Percentiles rank a stretch among this genome's conserved stretches.
These are phyloP conservation scores for Hormaphis cornu DNA, from an alignment of 1,140 invertebrate genomes.

Conservation along the genomic window DNA sequence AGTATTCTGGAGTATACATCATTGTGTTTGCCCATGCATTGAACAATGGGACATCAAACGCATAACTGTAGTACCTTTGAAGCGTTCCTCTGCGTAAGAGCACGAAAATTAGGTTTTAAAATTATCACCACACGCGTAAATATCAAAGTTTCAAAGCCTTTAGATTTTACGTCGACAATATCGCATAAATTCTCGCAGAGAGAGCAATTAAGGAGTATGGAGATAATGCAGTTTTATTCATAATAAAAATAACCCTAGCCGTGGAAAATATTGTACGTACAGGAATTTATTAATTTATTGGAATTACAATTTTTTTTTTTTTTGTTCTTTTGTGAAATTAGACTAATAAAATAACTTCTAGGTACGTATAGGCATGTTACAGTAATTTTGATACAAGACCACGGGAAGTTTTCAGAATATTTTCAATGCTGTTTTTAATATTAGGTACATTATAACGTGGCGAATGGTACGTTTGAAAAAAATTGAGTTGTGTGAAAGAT, in stretches of 20 bases:
- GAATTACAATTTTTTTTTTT: too few relatives aligned
- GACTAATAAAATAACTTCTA: too few relatives aligned
- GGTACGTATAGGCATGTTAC: too few relatives aligned
- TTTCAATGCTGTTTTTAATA: too few relatives aligned
- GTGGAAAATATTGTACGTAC: too few relatives aligned
- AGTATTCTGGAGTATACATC: neutral
- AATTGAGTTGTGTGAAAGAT: too few relatives aligned
- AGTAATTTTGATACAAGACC: too few relatives aligned
- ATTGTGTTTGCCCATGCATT: neutral
- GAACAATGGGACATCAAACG: constrained; percentile 10
- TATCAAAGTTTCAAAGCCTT: neutral
- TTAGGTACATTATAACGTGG: too few relatives aligned
- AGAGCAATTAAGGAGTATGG: neutral
- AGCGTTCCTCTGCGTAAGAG: neutral
- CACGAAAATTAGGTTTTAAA: constrained; percentile 9
- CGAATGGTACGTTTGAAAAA: too few relatives aligned
- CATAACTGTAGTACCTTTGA: neutral
- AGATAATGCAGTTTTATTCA: neutral
- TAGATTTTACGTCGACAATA: neutral
- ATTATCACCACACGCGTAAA: neutral
- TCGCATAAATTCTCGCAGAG: neutral
- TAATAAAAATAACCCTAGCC: neutral
- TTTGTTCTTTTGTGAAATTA: too few relatives aligned
- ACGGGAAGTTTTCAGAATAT: too few relatives aligned
- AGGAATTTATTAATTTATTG: too few relatives aligned